Conservation (phyloP, 1,140 invertebrate genomes). For the Drosophila santomea region DNA sequence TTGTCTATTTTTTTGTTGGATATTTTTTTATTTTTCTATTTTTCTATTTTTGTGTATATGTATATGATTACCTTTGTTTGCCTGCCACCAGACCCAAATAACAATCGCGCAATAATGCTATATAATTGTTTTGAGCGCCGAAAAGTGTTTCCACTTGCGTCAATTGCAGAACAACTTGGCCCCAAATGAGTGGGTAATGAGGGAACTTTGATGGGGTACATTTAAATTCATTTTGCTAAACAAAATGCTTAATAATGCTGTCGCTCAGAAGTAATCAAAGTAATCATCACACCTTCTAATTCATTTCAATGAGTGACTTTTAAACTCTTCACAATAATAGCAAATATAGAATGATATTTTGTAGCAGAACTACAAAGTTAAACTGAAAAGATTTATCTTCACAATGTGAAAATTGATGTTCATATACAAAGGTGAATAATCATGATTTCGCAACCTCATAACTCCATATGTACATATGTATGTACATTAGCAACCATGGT, state of each 20-base stretch:
- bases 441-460: no score
- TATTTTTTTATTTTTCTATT: neutral
- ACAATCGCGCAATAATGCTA: conserved; percentile 49
- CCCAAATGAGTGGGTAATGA: conserved; percentile 17
- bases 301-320: neutral
- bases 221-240: conserved; percentile 33
- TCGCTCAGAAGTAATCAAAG: conserved; percentile 8
- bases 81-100: conserved; percentile 45
- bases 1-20: conserved; percentile 4
- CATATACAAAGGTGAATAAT: neutral
- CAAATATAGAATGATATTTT: no score
- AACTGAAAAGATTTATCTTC: no score
- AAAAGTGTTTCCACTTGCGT: conserved; percentile 35
- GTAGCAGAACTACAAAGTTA: no score
- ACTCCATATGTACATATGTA: neutral
- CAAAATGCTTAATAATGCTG: conserved; percentile 13
- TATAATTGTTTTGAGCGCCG: conserved; percentile 37
- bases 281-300: conserved; percentile 1
- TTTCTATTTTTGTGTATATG: conserved; percentile 1
- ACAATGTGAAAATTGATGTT: neutral
- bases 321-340: no score
- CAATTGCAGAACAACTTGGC: conserved; percentile 9
- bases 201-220: conserved; percentile 26
- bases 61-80: conserved; percentile 41
- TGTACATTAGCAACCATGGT: neutral